Evolutionary conservation across 2,797 vertebrate genomes (phyloP).

Genomic region (Siniperca obscura): DNA sequence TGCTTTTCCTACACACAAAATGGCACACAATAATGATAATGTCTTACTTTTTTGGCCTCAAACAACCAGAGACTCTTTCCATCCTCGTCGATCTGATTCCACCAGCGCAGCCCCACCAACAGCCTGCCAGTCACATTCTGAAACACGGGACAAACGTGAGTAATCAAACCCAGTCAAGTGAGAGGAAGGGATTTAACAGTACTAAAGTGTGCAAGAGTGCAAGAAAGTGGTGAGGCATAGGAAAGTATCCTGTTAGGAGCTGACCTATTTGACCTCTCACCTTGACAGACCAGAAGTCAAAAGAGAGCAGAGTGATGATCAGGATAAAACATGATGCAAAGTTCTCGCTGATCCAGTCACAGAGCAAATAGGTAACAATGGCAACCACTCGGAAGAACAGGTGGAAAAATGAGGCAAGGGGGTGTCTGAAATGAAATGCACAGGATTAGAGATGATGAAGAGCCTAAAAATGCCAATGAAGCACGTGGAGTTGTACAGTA

Average conservation of each 20-base stretch:
- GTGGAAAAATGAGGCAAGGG: conserved; percentile 87
- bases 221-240: neutral
- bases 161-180: neutral
- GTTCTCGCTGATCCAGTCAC: conserved; percentile 87
- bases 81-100: conserved; percentile 93
- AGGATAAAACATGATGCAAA: conserved; percentile 90
- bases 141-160: conserved; percentile 23
- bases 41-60: conserved; percentile 88
- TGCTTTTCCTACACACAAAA: neutral
- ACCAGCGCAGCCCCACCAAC: conserved; percentile 91
- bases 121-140: conserved; percentile 91
- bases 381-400: conserved; percentile 90
- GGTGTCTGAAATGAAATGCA: conserved; percentile 51
- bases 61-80: conserved; percentile 92
- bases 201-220: neutral
- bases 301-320: conserved; percentile 88
- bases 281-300: conserved; percentile 93
- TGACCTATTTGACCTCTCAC: conserved; percentile 72
- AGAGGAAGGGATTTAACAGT: neutral
- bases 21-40: neutral
- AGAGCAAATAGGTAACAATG: conserved; percentile 86
- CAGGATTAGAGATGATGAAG: neutral
- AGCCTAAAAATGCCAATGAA: neutral
- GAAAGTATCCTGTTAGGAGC: neutral
- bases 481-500: neutral